Base-by-base conservation (phyloP, 2,888 invertebrate species). In the Holacanthella duospinosa region DNA sequence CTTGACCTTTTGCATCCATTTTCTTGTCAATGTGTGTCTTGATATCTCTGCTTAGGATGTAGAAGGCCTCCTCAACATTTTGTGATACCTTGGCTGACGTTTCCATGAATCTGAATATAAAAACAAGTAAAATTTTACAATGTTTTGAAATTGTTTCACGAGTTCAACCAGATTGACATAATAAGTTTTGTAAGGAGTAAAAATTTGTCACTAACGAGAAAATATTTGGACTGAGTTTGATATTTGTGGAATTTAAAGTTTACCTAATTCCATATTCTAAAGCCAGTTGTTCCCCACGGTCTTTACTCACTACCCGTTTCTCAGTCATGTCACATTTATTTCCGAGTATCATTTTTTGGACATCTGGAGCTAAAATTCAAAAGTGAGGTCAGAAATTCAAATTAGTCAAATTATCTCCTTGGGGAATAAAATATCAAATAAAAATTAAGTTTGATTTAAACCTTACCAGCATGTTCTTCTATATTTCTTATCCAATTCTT, bases 401-500 rank as follows among this genome's bases (percentile, higher is more conserved):
- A 48, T 9, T 48, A n/a, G 48, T 48, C 4, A 16, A 48, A 4
- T n/a, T 48, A 36, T 36, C 6, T 12, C 16, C 36, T 6, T 12
- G 36, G 16, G 6, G 36, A 36, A 16, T 36, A 36, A 36, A 16
- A n/a, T n/a, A n/a, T n/a, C n/a, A n/a, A n/a, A n/a, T 43, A 19
- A 58, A 21, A 58, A 16, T 36, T 29, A 4, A 24, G 24, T 36
- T 58, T 4, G 44, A 9, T 12, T 16, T 9, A 9, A 44, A 12
- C 25, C 57, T 53, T 44, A 64, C 64, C 64, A 9, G 64, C 64
- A 59, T 64, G 64, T 48, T 64, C 64, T 28, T 64, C 64, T 53
- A 97, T 97, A 80, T 97, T 97, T 75, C 96, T 83, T 73, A 99
- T 93, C 97, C 97, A 99, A 78, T 97, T 97, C 77, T 95, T 93